Base-by-base conservation (phyloP, 2,888 invertebrate species). In the Malacosoma neustria region DNA sequence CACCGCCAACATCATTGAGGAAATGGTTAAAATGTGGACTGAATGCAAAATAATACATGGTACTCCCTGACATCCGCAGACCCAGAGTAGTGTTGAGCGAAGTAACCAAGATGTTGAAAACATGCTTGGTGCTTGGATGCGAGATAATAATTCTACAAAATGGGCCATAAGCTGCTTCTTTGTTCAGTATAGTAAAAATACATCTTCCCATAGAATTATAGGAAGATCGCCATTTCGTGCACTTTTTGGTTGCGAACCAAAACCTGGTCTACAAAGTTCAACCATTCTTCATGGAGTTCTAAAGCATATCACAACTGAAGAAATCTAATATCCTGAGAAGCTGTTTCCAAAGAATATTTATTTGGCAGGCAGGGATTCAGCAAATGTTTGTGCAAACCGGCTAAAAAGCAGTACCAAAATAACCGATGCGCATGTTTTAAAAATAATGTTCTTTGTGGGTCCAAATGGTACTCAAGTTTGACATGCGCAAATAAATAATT, bases 141-240 rank as follows among this genome's bases (percentile, higher is more conserved):
- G 11, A 2, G 56, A 61, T 15, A 58, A 60, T 43, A 49, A 54
- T 3, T 54, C 51, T 5, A 48, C 42, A 14, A 48, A 60, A 9
- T 61, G 57, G 57, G 46, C 58, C 1, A 29, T 55, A 2, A 56
- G 60, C 0, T 54, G 53, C 12, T 51, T 42, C 34, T 57, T 56
- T 29, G 54, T 41, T 6, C 62, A 59, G 31, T 56, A 42, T 9
- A 42, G 44, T 11, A 54, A 54, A 46, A 61, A 61, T 33, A 36
- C 48, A 1, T 54, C 49, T 1, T 48, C 39, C 14, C 48, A 57
- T 45, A 4, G 33, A 0, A 54, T 35, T n/a, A 56, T 56, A 33
- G 38, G 7, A 11, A 43, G 46, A 34, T 36, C 60, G 1, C 60
- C 58, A 2, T 58, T 37, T 31, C 45, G 48, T 42, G 54, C 59